Conservation (phyloP, 2,113 vertebrate genomes). For the Vicugna pacos region DNA sequence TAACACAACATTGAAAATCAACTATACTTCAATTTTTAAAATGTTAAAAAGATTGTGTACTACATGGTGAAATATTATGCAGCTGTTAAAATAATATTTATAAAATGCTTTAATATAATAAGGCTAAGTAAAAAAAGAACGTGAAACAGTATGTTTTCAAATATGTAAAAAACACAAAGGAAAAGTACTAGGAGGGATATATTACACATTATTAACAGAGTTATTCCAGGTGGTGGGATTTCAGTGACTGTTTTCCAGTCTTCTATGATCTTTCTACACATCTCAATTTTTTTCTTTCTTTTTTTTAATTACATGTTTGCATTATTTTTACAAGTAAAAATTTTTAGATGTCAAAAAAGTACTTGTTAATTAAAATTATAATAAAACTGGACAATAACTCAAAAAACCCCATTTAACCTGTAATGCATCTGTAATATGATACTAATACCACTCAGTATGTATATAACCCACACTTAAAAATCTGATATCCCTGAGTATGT, state of each 20-base stretch:
- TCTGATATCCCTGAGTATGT: conserved; percentile 9
- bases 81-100: background rate
- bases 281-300: too few relatives aligned
- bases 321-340: background rate
- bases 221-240: background rate
- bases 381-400: conserved; percentile 35
- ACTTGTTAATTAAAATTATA: background rate
- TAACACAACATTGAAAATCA: too few relatives aligned
- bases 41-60: too few relatives aligned
- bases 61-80: too few relatives aligned
- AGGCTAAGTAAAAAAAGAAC: background rate
- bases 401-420: background rate
- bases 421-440: background rate
- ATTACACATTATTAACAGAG: background rate
- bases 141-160: background rate
- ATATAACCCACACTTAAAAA: background rate
- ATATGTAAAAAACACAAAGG: background rate
- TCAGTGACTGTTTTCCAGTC: background rate
- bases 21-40: too few relatives aligned
- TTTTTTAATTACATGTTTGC: background rate
- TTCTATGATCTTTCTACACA: background rate
- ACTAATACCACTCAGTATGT: background rate
- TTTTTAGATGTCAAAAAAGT: background rate
- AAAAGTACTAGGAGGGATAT: background rate
- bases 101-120: background rate